phyloP scores from a whole-genome alignment of 64 coral and sea anemone genomes.

The Montipora efflorescens region DNA sequence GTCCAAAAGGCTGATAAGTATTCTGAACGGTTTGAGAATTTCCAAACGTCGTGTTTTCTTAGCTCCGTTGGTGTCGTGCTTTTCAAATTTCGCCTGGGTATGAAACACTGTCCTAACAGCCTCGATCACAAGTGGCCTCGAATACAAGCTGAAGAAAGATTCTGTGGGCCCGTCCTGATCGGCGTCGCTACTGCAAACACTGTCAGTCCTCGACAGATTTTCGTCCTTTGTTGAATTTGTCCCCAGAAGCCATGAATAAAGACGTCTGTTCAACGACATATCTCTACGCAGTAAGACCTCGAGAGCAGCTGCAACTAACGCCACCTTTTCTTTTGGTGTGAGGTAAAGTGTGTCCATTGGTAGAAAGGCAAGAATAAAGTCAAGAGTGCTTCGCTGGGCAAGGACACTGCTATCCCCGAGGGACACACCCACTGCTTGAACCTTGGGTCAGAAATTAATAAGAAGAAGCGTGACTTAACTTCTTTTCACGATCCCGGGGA shows the following conservation, averaged over 20 bases:
- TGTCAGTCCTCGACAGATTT: slow-evolving; percentile 50
- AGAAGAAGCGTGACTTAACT: neutral
- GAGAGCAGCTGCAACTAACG: slow-evolving; percentile 70
- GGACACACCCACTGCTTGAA: slow-evolving; percentile 72
- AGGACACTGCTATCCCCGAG: slow-evolving; percentile 86
- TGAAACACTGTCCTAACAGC: slow-evolving; percentile 71
- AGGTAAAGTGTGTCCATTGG: slow-evolving; percentile 65
- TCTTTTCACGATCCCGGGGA: no score
- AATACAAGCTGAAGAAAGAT: slow-evolving; percentile 74
- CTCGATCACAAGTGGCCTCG: slow-evolving; percentile 65
- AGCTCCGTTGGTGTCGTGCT: neutral
- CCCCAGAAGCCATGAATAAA: slow-evolving; percentile 91
- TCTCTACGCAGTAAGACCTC: slow-evolving; percentile 84
- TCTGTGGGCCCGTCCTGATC: slow-evolving; percentile 20
- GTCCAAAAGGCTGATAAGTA: slow-evolving; percentile 91
- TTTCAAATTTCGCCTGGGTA: neutral
- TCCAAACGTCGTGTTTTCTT: slow-evolving; percentile 64
- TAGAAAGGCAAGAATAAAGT: slow-evolving; percentile 76
- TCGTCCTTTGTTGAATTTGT: slow-evolving; percentile 22
- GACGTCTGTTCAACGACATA: slow-evolving; percentile 94
- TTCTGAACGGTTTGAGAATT: slow-evolving; percentile 86
- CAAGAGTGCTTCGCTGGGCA: slow-evolving; percentile 83
- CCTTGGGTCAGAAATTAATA: slow-evolving; percentile 25
- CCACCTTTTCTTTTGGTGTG: slow-evolving; percentile 35
- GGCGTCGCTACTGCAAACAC: slow-evolving; percentile 74